Percentiles rank a stretch among this genome's conserved stretches.
These are phyloP conservation scores for Cyanistes caeruleus DNA, from an alignment of 2,113 vertebrate species.

Conservation along the genomic window DNA sequence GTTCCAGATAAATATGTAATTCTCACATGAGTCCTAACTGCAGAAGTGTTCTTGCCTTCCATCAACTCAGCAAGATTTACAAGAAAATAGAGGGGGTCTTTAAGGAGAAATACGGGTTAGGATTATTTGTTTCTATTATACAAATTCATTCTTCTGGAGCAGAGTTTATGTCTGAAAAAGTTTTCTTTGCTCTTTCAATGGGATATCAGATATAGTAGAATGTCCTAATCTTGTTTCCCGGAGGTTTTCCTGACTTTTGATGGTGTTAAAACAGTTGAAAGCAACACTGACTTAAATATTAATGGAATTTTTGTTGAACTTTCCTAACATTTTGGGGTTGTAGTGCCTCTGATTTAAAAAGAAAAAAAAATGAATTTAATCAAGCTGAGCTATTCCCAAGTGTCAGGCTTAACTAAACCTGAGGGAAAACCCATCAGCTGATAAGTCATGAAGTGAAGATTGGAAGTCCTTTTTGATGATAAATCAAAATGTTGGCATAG, in stretches of 20 bases:
- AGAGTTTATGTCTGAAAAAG: neutral
- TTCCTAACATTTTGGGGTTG: neutral
- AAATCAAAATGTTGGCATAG: neutral
- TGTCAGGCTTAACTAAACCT: neutral
- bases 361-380: neutral
- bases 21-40: neutral
- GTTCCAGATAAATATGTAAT: neutral
- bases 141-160: neutral
- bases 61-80: neutral
- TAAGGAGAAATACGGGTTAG: neutral
- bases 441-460: neutral
- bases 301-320: neutral
- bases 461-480: neutral
- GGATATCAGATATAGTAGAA: neutral
- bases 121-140: neutral
- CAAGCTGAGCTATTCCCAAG: neutral
- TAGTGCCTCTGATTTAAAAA: neutral
- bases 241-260: neutral
- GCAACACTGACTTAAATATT: neutral
- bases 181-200: neutral
- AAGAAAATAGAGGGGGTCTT: neutral
- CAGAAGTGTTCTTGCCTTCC: neutral
- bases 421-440: neutral
- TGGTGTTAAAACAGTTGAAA: neutral
- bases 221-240: neutral